A percentile compares a stretch with the other conserved stretches of the same genome.
phyloP scores from a whole-genome alignment of 1,140 invertebrate genomes.

The Penaeus vannamei region DNA sequence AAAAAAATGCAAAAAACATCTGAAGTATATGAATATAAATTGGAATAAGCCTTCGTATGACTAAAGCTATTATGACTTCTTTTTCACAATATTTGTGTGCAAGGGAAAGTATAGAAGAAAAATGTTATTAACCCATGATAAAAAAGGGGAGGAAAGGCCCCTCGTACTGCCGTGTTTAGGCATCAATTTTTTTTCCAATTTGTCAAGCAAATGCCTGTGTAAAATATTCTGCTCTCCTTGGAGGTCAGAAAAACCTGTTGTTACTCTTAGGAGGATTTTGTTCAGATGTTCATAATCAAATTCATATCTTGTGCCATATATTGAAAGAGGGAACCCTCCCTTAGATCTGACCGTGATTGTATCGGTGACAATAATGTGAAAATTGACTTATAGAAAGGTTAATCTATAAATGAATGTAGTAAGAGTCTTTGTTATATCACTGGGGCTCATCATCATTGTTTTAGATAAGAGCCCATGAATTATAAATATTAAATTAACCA shows the following conservation, averaged over 20 bases:
- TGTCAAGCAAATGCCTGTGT: no score
- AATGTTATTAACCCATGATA: background rate
- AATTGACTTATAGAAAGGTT: background rate
- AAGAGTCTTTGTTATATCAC: conserved; percentile 27
- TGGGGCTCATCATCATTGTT: background rate
- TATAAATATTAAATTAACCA: no score
- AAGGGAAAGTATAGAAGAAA: conserved; percentile 9
- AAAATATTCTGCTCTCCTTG: no score
- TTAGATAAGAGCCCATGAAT: no score
- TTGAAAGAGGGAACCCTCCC: background rate
- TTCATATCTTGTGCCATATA: conserved; percentile 50
- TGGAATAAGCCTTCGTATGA: no score
- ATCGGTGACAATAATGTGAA: conserved; percentile 58
- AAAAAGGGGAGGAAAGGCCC: no score
- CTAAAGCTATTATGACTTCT: background rate
- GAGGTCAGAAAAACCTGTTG: no score
- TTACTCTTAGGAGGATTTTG: no score
- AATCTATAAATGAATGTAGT: conserved; percentile 17
- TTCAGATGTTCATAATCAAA: conserved; percentile 52
- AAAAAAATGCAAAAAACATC: no score
- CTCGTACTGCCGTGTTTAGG: background rate
- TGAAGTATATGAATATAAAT: no score
- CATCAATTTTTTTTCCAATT: background rate
- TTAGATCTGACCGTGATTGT: conserved; percentile 42
- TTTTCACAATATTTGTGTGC: background rate